Base-by-base conservation (phyloP, 2,888 invertebrate species). In the Petrolisthes cinctipes region DNA sequence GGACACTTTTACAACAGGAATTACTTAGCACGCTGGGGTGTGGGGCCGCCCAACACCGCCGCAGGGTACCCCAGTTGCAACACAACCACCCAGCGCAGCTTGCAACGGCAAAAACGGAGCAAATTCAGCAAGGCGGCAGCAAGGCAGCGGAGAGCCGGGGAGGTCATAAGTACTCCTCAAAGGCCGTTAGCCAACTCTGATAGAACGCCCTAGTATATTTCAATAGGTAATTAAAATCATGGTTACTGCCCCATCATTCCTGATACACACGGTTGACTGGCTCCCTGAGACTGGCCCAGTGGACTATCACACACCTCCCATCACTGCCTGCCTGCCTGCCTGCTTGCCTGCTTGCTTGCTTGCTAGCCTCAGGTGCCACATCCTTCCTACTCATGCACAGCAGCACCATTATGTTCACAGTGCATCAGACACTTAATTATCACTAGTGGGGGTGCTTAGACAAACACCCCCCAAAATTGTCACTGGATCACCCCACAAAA, bases 1-100 rank as follows among this genome's bases (percentile, higher is more conserved):
- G 82, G 83, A 83, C 86, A 82, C 76, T 86, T 86, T 86, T 86
- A 86, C 86, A 86, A 86, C 86, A 86, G 86, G 86, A 86, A 86
- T 73, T 71, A 86, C 86, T 82, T 86, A 85, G 85, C 85, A 81
- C 75, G 71, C 68, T n/a, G 79, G 54, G 79, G 79, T 79, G 53
- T 11, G 76, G 6, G 23, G 9, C 9, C 37, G 37, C 9, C 53
- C 37, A 51, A 6, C 76, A 11, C 11, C 23, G 37, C 76, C 37
- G 7, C 23, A 20, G 20, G 71, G 71, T 71, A 71, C 71, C 71
- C 14, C 71, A 71, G 71, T 71, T 71, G 71, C n/a, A 20, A 71
- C 71, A 71, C 71, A 71, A 71, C 71, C 71, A 6, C 71, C 71
- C 71, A 20, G 71, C 71, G 71, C 71, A 20, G 71, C 71, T 6